phyloP scores from a whole-genome alignment of 2,797 vertebrate genomes.

The Aselliscus stoliczkanus region DNA sequence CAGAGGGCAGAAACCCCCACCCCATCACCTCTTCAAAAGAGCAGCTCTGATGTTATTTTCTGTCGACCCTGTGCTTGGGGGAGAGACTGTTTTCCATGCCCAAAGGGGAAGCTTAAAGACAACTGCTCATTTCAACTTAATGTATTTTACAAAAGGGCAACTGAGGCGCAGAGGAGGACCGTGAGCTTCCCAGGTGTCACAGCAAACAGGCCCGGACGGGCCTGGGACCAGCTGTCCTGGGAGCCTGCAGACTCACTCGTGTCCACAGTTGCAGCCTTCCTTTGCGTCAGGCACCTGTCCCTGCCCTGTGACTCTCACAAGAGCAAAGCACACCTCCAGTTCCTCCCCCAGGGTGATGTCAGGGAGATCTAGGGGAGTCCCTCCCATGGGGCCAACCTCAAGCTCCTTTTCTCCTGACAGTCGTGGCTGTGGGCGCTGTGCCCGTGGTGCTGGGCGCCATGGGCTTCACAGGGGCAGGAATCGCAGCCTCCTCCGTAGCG shows the following conservation, averaged over 20 bases:
- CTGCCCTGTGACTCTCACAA: background rate
- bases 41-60: background rate
- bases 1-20: background rate
- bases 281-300: background rate
- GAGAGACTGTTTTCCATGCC: background rate
- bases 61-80: background rate
- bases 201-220: background rate
- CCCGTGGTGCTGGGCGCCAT: fast-evolving
- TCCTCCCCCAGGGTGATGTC: background rate
- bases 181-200: background rate
- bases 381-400: background rate
- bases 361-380: background rate
- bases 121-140: too few relatives aligned
- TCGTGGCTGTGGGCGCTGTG: fast-evolving
- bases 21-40: background rate
- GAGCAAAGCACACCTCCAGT: background rate
- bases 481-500: background rate
- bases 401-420: background rate
- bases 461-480: slow-evolving; percentile 46
- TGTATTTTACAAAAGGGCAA: background rate
- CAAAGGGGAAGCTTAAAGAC: background rate
- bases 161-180: background rate
- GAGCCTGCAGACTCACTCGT: background rate
- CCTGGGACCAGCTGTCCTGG: background rate
- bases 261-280: background rate